A percentile compares a stretch with the other conserved stretches of the same genome.
phyloP scores from a whole-genome alignment of 2,113 vertebrate species.

The Chaetodon trifascialis region DNA sequence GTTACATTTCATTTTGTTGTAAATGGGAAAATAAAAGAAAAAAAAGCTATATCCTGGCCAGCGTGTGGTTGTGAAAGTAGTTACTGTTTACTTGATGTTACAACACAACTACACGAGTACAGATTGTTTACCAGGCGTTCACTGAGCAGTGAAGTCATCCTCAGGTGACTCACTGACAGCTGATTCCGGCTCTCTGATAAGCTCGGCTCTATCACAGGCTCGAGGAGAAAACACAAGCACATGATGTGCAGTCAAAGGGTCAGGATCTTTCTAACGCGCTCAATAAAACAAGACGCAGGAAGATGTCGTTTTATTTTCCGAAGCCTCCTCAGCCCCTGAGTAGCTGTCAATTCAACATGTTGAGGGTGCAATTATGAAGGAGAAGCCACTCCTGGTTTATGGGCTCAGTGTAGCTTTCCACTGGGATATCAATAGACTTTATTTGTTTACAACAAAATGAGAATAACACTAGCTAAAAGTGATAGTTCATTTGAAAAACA shows the following conservation, averaged over 20 bases:
- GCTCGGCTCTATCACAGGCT: slow-evolving; percentile 17
- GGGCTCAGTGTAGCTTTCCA: not conserved
- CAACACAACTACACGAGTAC: no score
- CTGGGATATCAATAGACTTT: not conserved
- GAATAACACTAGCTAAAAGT: no score
- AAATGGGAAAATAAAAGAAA: not conserved
- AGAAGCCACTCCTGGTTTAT: not conserved
- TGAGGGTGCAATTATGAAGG: not conserved
- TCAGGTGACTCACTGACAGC: slow-evolving; percentile 67
- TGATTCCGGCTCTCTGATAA: slow-evolving; percentile 55
- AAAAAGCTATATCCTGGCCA: not conserved
- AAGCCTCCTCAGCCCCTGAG: not conserved
- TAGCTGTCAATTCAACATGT: not conserved
- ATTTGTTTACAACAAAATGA: no score
- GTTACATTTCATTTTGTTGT: not conserved
- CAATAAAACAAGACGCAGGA: not conserved
- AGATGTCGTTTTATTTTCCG: slow-evolving; percentile 4
- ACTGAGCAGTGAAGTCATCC: slow-evolving; percentile 33
- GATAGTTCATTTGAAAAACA: no score
- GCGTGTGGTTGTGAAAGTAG: not conserved
- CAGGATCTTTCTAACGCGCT: slow-evolving; percentile 6
- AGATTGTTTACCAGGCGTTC: not conserved
- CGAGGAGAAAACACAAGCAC: slow-evolving; percentile 18
- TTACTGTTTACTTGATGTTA: not conserved
- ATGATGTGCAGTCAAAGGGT: slow-evolving; percentile 30